Conservation (phyloP, 2,797 vertebrate genomes). For the Neosilurus mollespiculum region DNA sequence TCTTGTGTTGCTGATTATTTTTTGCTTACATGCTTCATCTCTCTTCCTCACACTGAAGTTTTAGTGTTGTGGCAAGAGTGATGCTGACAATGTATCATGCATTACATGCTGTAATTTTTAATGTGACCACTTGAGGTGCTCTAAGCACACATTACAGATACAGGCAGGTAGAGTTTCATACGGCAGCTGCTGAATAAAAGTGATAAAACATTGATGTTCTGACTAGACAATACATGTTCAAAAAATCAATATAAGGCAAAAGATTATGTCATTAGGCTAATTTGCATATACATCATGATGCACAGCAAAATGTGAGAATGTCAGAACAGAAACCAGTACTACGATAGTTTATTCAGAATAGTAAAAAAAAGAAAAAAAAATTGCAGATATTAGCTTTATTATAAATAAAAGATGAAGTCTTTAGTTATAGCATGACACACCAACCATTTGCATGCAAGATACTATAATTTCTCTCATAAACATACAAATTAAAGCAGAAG, state of each 20-base stretch:
- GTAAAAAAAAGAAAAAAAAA: too few species aligned
- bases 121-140: constrained; percentile 73
- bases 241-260: neutral
- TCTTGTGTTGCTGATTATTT: too few species aligned
- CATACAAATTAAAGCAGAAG: neutral
- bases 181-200: neutral
- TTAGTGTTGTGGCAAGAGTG: neutral
- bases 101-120: constrained; percentile 50
- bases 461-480: neutral
- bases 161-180: neutral
- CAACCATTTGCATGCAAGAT: neutral
- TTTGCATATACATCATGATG: neutral
- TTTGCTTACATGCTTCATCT: neutral
- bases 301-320: neutral
- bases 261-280: neutral
- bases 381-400: neutral
- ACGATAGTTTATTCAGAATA: too few species aligned
- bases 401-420: too few species aligned
- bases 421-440: neutral
- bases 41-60: neutral
- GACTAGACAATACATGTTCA: neutral
- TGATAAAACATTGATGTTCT: neutral
- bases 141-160: constrained; percentile 59
- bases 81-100: neutral
- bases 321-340: too few species aligned